These are phyloP conservation scores for Nyctalus aviator DNA, from an alignment of 2,797 vertebrate genomes.

Conservation along the genomic window DNA sequence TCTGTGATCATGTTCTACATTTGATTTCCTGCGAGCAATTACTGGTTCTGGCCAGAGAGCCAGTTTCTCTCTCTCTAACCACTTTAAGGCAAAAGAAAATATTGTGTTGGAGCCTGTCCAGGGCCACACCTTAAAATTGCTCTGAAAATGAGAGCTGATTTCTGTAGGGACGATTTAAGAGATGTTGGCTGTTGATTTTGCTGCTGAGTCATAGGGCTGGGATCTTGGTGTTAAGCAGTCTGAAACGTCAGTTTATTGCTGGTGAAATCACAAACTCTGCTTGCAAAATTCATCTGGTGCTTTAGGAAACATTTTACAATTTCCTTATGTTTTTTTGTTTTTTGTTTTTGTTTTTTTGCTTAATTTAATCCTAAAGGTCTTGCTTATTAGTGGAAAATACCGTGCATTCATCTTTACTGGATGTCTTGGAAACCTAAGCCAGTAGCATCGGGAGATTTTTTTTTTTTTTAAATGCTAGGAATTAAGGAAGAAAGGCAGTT, in stretches of 20 bases:
- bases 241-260: neutral
- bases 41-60: neutral
- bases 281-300: constrained; percentile 53
- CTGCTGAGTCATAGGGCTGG: constrained; percentile 74
- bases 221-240: neutral
- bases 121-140: constrained; percentile 33
- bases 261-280: constrained; percentile 49
- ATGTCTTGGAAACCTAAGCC: neutral
- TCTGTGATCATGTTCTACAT: constrained; percentile 4
- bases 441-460: neutral
- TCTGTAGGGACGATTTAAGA: neutral
- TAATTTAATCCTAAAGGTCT: constrained; percentile 47
- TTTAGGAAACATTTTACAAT: constrained; percentile 29
- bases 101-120: constrained; percentile 36
- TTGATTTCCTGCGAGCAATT: constrained; percentile 32
- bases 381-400: constrained; percentile 22
- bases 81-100: constrained; percentile 9
- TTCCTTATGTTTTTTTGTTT: neutral
- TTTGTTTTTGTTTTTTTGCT: neutral
- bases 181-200: neutral
- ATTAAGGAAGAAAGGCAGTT: constrained; percentile 12
- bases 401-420: neutral
- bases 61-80: neutral
- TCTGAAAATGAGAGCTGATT: constrained; percentile 46
- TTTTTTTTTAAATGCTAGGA: neutral